Evolutionary conservation across 1,140 invertebrate species (phyloP).

Genomic region (Drusus annulatus): DNA sequence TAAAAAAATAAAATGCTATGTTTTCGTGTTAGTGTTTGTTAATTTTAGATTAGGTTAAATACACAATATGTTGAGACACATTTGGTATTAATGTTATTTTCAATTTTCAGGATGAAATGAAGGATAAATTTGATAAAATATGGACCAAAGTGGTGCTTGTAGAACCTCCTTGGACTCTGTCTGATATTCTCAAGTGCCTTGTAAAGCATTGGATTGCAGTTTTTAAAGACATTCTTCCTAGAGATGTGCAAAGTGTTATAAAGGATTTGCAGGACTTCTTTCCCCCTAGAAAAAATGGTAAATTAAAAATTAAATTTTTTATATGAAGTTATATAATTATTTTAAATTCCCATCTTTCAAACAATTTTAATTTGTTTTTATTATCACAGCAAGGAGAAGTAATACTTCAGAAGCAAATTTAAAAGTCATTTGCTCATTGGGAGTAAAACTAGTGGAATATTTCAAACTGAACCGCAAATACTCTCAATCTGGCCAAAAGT

Average conservation of each 20-base stretch:
- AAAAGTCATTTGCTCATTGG: background rate
- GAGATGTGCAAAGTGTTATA: background rate
- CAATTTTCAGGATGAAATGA: constrained; percentile 51
- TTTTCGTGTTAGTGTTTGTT: too few relatives aligned
- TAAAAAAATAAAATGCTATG: too few relatives aligned
- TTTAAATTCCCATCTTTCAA: too few relatives aligned
- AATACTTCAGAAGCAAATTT: background rate
- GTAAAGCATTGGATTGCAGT: constrained; percentile 53
- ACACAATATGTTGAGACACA: too few relatives aligned
- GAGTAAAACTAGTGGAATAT: constrained; percentile 5
- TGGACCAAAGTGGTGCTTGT: constrained; percentile 45
- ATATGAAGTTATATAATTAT: too few relatives aligned
- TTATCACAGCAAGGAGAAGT: background rate
- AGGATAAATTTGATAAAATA: constrained; percentile 38
- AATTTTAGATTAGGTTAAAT: too few relatives aligned
- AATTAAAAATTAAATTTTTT: too few relatives aligned
- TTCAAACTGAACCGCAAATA: constrained; percentile 19
- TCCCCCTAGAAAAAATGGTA: constrained; percentile 14
- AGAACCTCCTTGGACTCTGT: constrained; percentile 49
- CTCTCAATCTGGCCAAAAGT: background rate
- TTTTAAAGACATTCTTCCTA: constrained; percentile 45
- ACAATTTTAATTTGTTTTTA: too few relatives aligned
- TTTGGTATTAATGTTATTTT: too few relatives aligned
- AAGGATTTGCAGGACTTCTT: constrained; percentile 33
- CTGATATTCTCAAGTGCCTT: constrained; percentile 47